Evolutionary conservation across 2,113 vertebrate species (phyloP), one percentile per base, ranked within the genome.

Genomic region (Xyrauchen texanus): DNA sequence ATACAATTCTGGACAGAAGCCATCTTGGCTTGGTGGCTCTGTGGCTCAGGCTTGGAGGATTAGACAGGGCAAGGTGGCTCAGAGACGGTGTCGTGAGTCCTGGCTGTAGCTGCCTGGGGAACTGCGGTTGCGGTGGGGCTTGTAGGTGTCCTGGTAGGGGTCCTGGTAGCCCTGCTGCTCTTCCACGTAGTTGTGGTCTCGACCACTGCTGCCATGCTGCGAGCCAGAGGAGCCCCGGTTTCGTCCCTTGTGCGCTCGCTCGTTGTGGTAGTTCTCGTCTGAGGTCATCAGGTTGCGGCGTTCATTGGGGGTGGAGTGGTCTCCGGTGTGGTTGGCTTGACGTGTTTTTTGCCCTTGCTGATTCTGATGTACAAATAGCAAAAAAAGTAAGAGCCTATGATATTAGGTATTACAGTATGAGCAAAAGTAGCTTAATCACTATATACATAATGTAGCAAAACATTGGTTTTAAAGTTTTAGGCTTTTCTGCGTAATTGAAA

Each of bases 51-150:
- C 53, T 65, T 80, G 69, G 70, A 46, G 58, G 77, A 70, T 8
- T 42, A 72, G 13, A 61, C 7, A 16, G 62, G 70, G 44, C 44
- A 44, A 44, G 46, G 44, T 13, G 45, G 84, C 93, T 98, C 96
- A 99, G 89, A 99, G 97, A 90, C 97, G 93, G 68, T 98, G 98
- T 84, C 96, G 91, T 12, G 98, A 96, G 88, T 99, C 97, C 84
- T 98, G 96, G 94, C 97, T 95, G 86, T 97, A 96, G 79, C 95
- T 95, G 88, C 97, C 96, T 2, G 97, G 97, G 5, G 97, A 99
- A 80, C 95, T 96, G 87, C 96, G 95, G 88, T 90, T 92, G 89
- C 98, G 93, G 51, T 97, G 96, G 73, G 96, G 94, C 88, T 98
- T 97, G 91, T 98, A 98, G 84, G 96, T 91, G 94, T 98, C 92